These are phyloP conservation scores for Nomada fucata DNA, from an alignment of 2,888 invertebrate species.

Conservation along the genomic window DNA sequence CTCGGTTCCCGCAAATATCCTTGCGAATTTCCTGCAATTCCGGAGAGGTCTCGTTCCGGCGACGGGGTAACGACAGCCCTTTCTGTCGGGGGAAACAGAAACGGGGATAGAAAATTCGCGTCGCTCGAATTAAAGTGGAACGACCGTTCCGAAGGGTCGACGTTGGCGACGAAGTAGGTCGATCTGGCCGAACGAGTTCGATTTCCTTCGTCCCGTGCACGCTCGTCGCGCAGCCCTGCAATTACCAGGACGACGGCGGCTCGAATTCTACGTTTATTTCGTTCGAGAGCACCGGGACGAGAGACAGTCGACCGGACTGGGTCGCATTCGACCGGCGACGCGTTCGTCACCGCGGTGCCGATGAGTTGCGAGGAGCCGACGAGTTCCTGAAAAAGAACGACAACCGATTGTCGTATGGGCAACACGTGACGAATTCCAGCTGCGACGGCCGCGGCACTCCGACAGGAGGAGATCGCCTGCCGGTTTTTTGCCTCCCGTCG, in stretches of 20 bases:
- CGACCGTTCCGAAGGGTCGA: conserved; percentile 41
- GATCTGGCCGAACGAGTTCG: conserved; percentile 12
- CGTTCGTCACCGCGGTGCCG: conserved; percentile 27
- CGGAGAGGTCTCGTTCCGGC: no score
- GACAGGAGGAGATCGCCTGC: neutral
- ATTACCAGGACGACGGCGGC: no score
- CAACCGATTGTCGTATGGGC: conserved; percentile 47
- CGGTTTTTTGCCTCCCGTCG: neutral
- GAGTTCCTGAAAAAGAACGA: conserved; percentile 25
- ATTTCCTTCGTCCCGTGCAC: conserved; percentile 21
- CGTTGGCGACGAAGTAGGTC: conserved; percentile 24
- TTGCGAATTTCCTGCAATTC: no score
- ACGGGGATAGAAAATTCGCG: neutral
- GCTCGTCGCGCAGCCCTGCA: neutral
- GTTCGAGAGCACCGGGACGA: no score
- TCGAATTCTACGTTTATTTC: no score
- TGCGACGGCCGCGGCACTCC: neutral
- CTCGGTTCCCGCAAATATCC: no score
- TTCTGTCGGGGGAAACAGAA: no score
- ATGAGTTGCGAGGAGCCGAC: neutral
- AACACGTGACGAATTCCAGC: conserved; percentile 54
- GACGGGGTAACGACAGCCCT: no score
- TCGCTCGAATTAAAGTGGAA: conserved; percentile 51
- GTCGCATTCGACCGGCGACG: conserved; percentile 9
- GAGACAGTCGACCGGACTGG: conserved; percentile 14